These are phyloP conservation scores for Lithophane semibrunnea DNA, from an alignment of 2,888 invertebrate genomes.

Conservation along the genomic window DNA sequence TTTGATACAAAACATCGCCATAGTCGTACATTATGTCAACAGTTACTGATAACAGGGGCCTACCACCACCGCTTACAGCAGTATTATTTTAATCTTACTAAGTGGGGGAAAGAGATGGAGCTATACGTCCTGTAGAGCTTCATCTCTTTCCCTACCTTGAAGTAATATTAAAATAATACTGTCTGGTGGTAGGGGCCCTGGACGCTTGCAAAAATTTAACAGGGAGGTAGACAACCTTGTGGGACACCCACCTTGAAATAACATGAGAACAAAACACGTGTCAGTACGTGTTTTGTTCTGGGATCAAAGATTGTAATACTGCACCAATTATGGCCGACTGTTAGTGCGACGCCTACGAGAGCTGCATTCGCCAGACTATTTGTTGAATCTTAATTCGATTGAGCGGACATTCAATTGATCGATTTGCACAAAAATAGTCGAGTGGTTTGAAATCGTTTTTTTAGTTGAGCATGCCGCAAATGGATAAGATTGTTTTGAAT, in stretches of 20 bases:
- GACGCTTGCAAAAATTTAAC: neutral
- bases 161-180: no score
- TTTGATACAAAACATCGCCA: no score
- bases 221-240: slow-evolving; percentile 11
- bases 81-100: no score
- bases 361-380: slow-evolving; percentile 33
- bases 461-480: neutral
- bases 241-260: slow-evolving; percentile 38
- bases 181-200: no score
- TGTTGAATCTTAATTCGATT: slow-evolving; percentile 26
- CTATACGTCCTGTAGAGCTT: no score
- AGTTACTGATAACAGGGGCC: no score
- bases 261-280: slow-evolving; percentile 41
- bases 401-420: slow-evolving; percentile 13
- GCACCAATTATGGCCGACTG: slow-evolving; percentile 51
- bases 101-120: no score
- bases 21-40: no score
- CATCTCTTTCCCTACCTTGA: no score
- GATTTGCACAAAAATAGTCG: neutral
- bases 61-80: no score
- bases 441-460: neutral
- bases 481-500: neutral
- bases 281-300: slow-evolving; percentile 2
- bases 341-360: slow-evolving; percentile 38
- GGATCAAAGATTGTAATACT: slow-evolving; percentile 50